phyloP scores from a whole-genome alignment of 2,113 vertebrate genomes.

The Phainopepla nitens region DNA sequence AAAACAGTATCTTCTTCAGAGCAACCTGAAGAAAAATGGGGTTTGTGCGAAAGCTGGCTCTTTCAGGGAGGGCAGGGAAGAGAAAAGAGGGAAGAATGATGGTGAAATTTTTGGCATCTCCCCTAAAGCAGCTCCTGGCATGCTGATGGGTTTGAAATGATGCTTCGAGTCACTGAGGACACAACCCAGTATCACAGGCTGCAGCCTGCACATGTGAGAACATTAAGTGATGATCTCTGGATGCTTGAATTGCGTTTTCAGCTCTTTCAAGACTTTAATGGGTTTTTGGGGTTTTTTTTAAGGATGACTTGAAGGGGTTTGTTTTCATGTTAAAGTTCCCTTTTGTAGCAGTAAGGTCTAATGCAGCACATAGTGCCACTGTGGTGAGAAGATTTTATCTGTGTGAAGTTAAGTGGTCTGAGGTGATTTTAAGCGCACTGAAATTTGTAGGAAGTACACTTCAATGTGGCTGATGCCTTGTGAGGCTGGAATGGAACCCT shows the following conservation, averaged over 20 bases:
- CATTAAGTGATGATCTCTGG: neutral
- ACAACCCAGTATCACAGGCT: neutral
- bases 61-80: neutral
- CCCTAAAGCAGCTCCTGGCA: neutral
- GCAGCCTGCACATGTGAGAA: accelerated
- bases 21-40: neutral
- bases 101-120: neutral
- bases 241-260: neutral
- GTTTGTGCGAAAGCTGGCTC: neutral
- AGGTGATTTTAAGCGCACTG: neutral
- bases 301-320: neutral
- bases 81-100: neutral
- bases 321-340: neutral
- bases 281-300: neutral
- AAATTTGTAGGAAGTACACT: neutral
- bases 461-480: neutral
- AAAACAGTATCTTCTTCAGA: neutral
- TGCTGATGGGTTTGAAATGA: neutral
- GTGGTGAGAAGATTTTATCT: neutral
- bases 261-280: neutral
- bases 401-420: neutral
- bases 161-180: neutral
- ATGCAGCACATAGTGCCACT: neutral
- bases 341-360: neutral
- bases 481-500: neutral